Evolutionary conservation across 2,888 invertebrate species (phyloP), one percentile per base, ranked within the genome.

Genomic region (Phengaris arion): DNA sequence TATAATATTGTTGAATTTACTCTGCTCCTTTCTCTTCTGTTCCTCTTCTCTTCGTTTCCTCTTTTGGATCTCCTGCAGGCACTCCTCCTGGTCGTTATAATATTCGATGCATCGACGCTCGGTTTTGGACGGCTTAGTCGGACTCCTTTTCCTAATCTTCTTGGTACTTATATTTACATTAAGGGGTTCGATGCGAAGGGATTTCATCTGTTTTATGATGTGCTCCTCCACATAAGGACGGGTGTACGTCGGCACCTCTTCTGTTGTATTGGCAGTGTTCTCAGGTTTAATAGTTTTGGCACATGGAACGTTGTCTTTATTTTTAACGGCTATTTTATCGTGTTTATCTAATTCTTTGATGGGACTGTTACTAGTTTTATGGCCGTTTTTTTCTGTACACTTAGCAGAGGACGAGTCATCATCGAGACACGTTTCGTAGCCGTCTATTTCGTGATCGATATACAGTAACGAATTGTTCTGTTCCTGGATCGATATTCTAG

Each of bases 11-110:
- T 87, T 85, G 15, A 92, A 88, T 68, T 90, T 77, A 15, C 86
- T 82, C 2, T 0, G 35, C 75, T 90, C 91, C 79, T 90, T 90
- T 64, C 91, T 86, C 75, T 89, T 89, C 15, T 83, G 84, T 12
- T 87, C 86, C 79, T 94, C 88, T 80, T 93, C 89, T 80, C 90
- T 90, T 2, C 89, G 79, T 76, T 87, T 91, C 78, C 85, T 89
- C 77, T 87, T 85, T 52, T 89, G 83, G 79, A 92, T 92, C 79
- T 94, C 94, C 83, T 95, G 94, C 73, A 95, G 86, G 80, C 95
- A 95, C 80, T 95, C 95, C 74, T 94, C 94, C 85, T 95, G 94
- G 79, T 95, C 95, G 85, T 95, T 95, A 85, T 95, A 95, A 80
- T 95, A 95, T 84, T 95, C 95, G 52, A 94, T 90, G 79, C 90